Percentiles rank a stretch among this genome's conserved stretches.
These are phyloP conservation scores for Caranx melampygus DNA, from an alignment of 2,113 vertebrate genomes.

Conservation along the genomic window DNA sequence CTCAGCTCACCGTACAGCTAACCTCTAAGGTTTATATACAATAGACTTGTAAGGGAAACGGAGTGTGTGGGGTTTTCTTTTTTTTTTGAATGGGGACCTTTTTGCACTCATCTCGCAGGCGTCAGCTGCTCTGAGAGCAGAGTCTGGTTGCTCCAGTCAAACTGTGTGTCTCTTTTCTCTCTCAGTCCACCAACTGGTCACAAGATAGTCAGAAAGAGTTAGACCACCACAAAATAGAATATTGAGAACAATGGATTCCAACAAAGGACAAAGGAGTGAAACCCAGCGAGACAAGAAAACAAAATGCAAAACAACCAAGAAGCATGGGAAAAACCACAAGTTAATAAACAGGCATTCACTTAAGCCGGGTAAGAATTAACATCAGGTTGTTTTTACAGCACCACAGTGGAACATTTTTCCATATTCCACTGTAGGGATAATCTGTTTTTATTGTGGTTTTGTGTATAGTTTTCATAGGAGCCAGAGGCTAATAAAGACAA, in stretches of 20 bases:
- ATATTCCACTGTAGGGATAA: constrained; percentile 25
- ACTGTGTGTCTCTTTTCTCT: constrained; percentile 19
- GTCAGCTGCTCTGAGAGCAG: constrained; percentile 9
- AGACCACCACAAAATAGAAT: constrained; percentile 42
- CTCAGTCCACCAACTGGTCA: constrained; percentile 11
- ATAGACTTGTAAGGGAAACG: constrained; percentile 35
- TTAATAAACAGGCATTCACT: constrained; percentile 46
- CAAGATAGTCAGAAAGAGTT: constrained; percentile 37
- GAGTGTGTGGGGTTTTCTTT: constrained; percentile 25
- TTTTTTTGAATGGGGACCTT: constrained; percentile 14
- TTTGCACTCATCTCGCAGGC: constrained; percentile 32
- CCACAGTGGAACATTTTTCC: constrained; percentile 33
- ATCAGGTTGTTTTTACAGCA: constrained; percentile 43
- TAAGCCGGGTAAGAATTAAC: constrained; percentile 11
- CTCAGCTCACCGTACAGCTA: constrained; percentile 41
- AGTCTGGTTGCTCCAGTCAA: constrained; percentile 11
- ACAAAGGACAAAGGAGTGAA: constrained; percentile 42
- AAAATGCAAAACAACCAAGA: constrained; percentile 49
- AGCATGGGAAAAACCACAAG: constrained; percentile 41
- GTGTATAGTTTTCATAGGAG: constrained; percentile 17
- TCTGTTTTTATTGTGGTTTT: constrained; percentile 44
- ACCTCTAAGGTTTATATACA: constrained; percentile 51
- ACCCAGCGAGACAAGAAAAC: constrained; percentile 37
- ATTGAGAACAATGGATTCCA: constrained; percentile 54
- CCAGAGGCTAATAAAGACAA: constrained; percentile 39